phyloP scores from a whole-genome alignment of 2,113 vertebrate genomes.

The Elephas maximus region DNA sequence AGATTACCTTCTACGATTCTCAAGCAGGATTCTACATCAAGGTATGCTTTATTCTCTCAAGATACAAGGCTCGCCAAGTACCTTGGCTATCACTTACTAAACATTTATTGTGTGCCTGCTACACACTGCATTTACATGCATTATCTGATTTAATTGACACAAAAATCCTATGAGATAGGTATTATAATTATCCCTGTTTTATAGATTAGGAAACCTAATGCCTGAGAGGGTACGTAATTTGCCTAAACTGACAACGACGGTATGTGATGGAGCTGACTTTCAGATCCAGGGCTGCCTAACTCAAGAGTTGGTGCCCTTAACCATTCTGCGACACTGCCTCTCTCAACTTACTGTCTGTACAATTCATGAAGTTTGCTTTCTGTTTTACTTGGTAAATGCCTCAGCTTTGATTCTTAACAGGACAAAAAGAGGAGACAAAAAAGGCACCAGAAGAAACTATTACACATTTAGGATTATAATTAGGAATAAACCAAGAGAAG shows the following conservation, averaged over 20 bases:
- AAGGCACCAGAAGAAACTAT: background rate
- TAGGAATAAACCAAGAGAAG: conserved; percentile 36
- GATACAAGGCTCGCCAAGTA: background rate
- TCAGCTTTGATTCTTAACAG: conserved; percentile 20
- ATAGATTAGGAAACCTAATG: conserved; percentile 29
- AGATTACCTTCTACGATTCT: background rate
- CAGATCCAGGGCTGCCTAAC: background rate
- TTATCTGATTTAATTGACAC: conserved; percentile 30
- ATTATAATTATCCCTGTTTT: background rate
- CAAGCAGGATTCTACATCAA: background rate
- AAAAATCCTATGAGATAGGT: background rate
- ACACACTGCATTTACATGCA: background rate
- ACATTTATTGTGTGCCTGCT: background rate
- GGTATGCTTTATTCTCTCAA: background rate
- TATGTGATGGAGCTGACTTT: background rate
- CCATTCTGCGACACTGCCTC: background rate
- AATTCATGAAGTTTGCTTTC: background rate
- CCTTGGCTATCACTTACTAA: background rate
- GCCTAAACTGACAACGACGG: background rate
- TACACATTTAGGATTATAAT: conserved; percentile 20
- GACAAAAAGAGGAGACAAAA: background rate
- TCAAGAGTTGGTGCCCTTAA: background rate
- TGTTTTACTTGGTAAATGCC: background rate
- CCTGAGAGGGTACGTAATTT: background rate
- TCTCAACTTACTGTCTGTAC: background rate